Evolutionary conservation across 2,888 invertebrate species (phyloP), one percentile per base, ranked within the genome.

Genomic region (Sinhomidia bicolor): DNA sequence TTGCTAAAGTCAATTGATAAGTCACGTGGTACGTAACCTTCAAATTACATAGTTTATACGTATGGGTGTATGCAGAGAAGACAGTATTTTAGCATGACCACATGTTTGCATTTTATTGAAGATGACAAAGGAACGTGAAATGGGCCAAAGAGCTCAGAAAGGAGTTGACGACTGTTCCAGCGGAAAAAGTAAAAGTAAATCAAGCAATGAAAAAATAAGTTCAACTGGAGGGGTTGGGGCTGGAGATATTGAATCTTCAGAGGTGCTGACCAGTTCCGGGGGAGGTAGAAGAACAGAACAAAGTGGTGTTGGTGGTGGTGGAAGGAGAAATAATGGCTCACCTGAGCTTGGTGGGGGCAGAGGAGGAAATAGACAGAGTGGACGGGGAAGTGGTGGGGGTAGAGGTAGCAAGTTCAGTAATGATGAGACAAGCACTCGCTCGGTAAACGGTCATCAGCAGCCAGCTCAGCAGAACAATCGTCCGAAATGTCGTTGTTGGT

Each of bases 401-500:
- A 57, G 74, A 36, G 78, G 85, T n/a, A 80, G 78, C 65, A 88
- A 78, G 32, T 54, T 57, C 14, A 44, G 78, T 78, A 78, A 65
- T 29, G 88, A 79, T 0, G 80, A 89, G 86, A 91, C 89, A 87
- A 89, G 85, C 85, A 92, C 89, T 91, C 91, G 91, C 84, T 88
- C 80, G 29, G 10, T 83, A 76, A 89, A 83, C 81, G 86, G 79
- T 83, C 89, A 85, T 81, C 76, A 88, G 91, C 62, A 82, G 89
- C 86, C 90, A 90, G 74, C 89, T 74, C 85, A 80, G 51, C 89
- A 71, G 54, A 89, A 83, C 32, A 89, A 88, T 84, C 84, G 89
- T 32, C 87, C 76, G 20, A 87, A 85, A 93, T 95, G 95, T 93
- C 95, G 95, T 92, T 95, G 96, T 92, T 95, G 95, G 95, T 96